Evolutionary conservation across 2,113 vertebrate genomes (phyloP), one percentile per base, ranked within the genome.

Genomic region (Globicephala melas): DNA sequence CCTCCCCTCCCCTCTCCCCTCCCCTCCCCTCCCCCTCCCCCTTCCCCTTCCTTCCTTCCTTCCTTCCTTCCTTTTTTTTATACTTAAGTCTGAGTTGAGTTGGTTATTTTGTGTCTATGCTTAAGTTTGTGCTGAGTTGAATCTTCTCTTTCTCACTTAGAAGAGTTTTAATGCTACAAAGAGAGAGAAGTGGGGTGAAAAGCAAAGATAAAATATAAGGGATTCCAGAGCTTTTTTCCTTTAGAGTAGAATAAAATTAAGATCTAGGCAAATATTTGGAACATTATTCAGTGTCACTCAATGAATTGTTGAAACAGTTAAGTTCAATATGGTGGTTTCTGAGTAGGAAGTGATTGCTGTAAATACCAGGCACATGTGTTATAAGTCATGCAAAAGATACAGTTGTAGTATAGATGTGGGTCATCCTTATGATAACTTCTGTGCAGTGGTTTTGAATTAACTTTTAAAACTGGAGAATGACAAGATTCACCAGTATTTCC

Each of bases 211-310:
- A 71, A 74, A 50, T 73, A 60, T 26, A 21, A 81, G n/a, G 4
- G 28, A 84, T 80, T 96, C 21, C 33, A 65, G 60, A 89, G 21
- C 28, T 47, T 60, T 60, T 89, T 82, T 92, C 25, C 55, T 82
- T 94, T 91, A 38, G 10, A 82, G 18, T 62, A 47, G 85, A 95
- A 81, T 91, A 88, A 95, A 92, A 47, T 89, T 84, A 93, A 71
- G n/a, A 62, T 44, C 65, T 81, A 63, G 36, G 44, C 91, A 91
- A 86, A 55, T 86, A 71, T 68, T 73, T 96, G 47, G 47, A 82
- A 71, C 8, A 58, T 65, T 53, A 33, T 38, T 95, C 47, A 53
- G 5, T 36, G 10, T 44, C 44, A 74, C 23, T 67, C 86, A 84
- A 12, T 47, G 13, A 71, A 93, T 85, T 91, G 25, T 58, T 82